Evolutionary conservation across 2,888 invertebrate genomes (phyloP), one percentile per base, ranked within the genome.

Genomic region (Epinotia brunnichana): DNA sequence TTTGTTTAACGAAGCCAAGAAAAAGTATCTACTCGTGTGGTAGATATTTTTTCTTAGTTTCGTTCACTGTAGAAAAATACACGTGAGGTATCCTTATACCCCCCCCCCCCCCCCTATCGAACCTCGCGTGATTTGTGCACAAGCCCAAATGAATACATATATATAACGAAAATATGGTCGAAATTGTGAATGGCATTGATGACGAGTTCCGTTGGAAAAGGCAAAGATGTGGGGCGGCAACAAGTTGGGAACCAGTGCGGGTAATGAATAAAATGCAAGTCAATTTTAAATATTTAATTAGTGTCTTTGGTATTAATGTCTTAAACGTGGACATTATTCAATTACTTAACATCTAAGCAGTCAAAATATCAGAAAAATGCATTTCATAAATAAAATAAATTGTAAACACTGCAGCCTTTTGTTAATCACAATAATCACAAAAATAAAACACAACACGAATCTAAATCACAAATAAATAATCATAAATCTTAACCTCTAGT

Each of bases 301-400:
- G 51, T 54, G 24, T 72, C 71, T 72, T 72, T 72, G 71, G 71
- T 71, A 71, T 56, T 54, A 24, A 56, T 54, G 66, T 48, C 41
- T 66, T 53, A 57, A 51, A 69, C 21, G 17, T 44, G 53, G 21
- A 53, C 35, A 64, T 63, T 56, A 51, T 48, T 64, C 35, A 11
- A n/a, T 35, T 10, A 35, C 61, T 24, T 61, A 59, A 21, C 10
- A 44, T 21, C 39, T 63, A 63, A 48, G 48, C 70, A 63, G 41
- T 70, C 44, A 62, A 54, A 54, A 19, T 35, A 62, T 69, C 35
- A 64, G 21, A 17, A 41, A 69, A 69, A 69, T 69, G 69, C 68
- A 60, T 48, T 60, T 54, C 17, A 39, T 29, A 13, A 51, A 39
- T 35, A 68, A 61, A 61, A 61, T 61, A 54, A n/a, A 29, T 21